A percentile compares a stretch with the other conserved stretches of the same genome.
phyloP scores from a whole-genome alignment of 1,140 invertebrate genomes.

The Tribolium castaneum region DNA sequence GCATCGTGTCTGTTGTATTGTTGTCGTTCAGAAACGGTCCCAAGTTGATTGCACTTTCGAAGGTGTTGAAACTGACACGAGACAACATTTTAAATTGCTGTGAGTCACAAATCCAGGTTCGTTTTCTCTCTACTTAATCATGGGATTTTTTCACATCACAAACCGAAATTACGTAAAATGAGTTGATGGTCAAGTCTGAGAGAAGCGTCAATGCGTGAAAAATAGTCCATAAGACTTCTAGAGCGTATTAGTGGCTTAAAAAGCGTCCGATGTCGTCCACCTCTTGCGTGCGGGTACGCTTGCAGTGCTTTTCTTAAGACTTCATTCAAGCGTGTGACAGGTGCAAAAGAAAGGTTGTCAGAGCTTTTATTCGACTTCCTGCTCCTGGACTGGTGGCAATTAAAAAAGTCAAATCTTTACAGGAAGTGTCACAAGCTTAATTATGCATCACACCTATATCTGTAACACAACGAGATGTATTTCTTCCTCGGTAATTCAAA shows the following conservation, averaged over 20 bases:
- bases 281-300: constrained; percentile 1
- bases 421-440: not conserved
- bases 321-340: constrained; percentile 8
- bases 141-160: too few species aligned
- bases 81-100: constrained; percentile 6
- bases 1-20: not conserved
- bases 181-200: not conserved
- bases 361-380: not conserved
- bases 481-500: constrained; percentile 9
- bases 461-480: not conserved
- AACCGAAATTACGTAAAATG: too few species aligned
- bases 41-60: not conserved
- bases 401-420: not conserved
- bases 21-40: constrained; percentile 13
- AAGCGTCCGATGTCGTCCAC: not conserved
- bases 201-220: constrained; percentile 12
- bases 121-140: constrained; percentile 17
- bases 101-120: constrained; percentile 12
- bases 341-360: not conserved
- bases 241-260: constrained; percentile 8
- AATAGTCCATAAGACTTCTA: constrained; percentile 10
- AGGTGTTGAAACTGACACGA: constrained; percentile 10
- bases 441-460: not conserved
- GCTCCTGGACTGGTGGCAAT: not conserved
- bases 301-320: not conserved